A percentile compares a stretch with the other conserved stretches of the same genome.
Conservation (phyloP, 30 jellyfish, hydroid and myxozoan genomes). For the Calvadosia cruxmelitensis region DNA sequence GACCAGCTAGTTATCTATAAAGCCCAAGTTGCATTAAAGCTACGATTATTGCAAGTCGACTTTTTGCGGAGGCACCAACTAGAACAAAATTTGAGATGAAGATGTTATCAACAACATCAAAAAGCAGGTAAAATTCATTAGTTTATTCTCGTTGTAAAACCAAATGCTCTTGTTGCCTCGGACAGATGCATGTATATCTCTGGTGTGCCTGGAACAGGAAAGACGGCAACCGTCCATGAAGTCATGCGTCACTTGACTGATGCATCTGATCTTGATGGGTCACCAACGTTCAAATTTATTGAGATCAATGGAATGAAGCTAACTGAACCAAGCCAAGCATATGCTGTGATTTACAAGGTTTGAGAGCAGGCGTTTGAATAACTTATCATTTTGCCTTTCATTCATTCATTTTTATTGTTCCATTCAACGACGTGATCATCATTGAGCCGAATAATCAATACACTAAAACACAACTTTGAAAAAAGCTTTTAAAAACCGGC, state of each 20-base stretch:
- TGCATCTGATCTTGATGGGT: constrained; percentile 20
- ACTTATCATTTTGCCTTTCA: no score
- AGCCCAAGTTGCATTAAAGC: no score
- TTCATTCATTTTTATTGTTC: no score
- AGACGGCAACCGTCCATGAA: constrained; percentile 90
- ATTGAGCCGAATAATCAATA: no score
- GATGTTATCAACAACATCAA: neutral
- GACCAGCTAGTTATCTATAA: no score
- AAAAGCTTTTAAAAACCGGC: no score
- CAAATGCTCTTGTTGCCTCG: neutral
- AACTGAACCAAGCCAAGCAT: constrained; percentile 88
- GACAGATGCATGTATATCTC: constrained; percentile 86
- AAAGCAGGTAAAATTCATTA: neutral
- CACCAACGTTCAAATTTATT: constrained; percentile 50
- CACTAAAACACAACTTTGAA: no score
- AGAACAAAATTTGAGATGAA: no score
- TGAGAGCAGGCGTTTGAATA: no score
- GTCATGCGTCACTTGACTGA: constrained; percentile 36
- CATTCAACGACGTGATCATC: no score
- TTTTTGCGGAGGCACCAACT: no score
- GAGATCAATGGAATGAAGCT: constrained; percentile 92
- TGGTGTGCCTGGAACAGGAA: constrained; percentile 98
- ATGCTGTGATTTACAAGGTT: constrained; percentile 56
- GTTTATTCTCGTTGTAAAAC: neutral
- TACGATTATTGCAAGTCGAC: no score